phyloP scores from a whole-genome alignment of 2,888 invertebrate genomes.

The Gerris lacustris region DNA sequence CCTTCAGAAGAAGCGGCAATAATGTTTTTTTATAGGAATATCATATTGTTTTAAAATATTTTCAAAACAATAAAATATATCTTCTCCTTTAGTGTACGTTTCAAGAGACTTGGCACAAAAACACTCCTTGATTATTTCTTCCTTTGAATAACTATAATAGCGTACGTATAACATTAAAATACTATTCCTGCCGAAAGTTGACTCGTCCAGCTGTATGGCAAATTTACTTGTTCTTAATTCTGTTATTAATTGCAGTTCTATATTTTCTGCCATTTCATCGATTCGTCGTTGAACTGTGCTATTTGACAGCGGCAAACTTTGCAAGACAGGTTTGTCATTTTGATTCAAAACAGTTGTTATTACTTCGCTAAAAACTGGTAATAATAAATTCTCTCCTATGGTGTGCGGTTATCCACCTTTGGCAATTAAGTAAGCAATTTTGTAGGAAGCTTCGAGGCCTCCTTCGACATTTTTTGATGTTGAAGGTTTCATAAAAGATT shows the following conservation, averaged over 20 bases:
- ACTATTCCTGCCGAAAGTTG: constrained; percentile 1
- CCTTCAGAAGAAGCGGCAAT: constrained; percentile 1
- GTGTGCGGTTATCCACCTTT: constrained; percentile 2
- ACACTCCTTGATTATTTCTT: constrained; percentile 1
- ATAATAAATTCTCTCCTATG: constrained; percentile 2
- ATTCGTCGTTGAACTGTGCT: constrained; percentile 5
- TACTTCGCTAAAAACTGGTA: constrained; percentile 2
- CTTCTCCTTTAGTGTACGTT: constrained; percentile 5
- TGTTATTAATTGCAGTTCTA: constrained; percentile 5
- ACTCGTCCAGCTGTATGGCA: constrained; percentile 2
- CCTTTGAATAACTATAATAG: neutral
- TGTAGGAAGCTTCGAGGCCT: constrained; percentile 1
- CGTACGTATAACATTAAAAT: neutral
- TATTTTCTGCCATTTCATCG: constrained; percentile 1
- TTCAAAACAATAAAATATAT: constrained; percentile 5
- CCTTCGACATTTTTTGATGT: constrained; percentile 5
- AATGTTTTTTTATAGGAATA: constrained; percentile 5
- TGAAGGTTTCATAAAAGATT: constrained; percentile 5
- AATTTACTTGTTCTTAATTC: constrained; percentile 2
- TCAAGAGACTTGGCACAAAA: constrained; percentile 5
- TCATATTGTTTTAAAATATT: constrained; percentile 5
- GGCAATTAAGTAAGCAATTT: constrained; percentile 3
- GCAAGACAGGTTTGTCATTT: constrained; percentile 3
- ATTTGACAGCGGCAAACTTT: constrained; percentile 2
- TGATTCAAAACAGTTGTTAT: constrained; percentile 2